Evolutionary conservation across 1,140 invertebrate genomes (phyloP).

Genomic region (Drepana arcuata): DNA sequence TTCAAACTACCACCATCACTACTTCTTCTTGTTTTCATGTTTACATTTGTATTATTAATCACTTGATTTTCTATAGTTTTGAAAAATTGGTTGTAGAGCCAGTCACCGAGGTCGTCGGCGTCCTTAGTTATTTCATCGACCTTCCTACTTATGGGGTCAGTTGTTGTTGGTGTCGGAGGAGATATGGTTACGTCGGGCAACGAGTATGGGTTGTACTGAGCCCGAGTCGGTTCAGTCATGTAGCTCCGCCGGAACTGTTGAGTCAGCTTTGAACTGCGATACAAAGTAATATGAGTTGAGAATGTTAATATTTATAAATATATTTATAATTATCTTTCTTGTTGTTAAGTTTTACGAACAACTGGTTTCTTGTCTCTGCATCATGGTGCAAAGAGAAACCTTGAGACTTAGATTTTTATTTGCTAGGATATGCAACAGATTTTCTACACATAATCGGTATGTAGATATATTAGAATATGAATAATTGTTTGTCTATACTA

Average conservation of each 20-base stretch:
- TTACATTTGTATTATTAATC: conserved; percentile 38
- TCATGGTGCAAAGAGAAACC: no score
- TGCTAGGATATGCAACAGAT: no score
- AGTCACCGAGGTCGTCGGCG: conserved; percentile 49
- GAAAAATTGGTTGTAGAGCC: conserved; percentile 61
- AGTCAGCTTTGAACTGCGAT: conserved; percentile 38
- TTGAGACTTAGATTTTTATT: no score
- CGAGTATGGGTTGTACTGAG: conserved; percentile 7
- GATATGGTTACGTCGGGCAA: conserved; percentile 3
- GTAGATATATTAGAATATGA: no score
- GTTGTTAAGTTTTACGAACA: no score
- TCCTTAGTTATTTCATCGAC: conserved; percentile 38
- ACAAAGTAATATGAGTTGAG: no score
- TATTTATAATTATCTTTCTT: no score
- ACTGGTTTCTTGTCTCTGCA: no score
- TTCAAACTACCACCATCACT: conserved; percentile 1
- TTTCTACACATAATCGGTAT: no score
- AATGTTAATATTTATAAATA: no score
- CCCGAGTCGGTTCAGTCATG: conserved; percentile 17
- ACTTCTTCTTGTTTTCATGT: conserved; percentile 27
- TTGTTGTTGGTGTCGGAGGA: conserved; percentile 5
- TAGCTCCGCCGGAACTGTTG: conserved; percentile 28
- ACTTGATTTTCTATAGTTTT: conserved; percentile 59
- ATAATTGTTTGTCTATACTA: no score
- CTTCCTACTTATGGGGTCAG: conserved; percentile 17